Conservation (phyloP, 2,113 vertebrate species). For the Myodes glareolus region DNA sequence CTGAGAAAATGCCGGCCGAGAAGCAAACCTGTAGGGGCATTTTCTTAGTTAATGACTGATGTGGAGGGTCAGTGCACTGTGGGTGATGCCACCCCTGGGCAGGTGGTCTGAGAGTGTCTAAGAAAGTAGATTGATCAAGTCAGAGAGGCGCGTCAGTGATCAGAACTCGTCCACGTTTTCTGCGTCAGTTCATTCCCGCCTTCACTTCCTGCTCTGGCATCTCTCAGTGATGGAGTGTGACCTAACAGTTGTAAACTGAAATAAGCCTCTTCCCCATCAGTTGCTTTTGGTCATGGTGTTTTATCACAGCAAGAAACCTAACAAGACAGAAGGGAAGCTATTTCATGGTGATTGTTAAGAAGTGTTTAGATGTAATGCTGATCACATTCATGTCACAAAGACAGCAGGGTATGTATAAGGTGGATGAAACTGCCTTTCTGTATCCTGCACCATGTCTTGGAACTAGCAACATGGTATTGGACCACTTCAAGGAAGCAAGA, state of each 20-base stretch:
- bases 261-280: not conserved
- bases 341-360: not conserved
- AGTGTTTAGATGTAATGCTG: not conserved
- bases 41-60: not conserved
- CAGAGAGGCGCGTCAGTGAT: not conserved
- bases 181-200: not conserved
- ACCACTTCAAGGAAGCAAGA: not conserved
- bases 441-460: not conserved
- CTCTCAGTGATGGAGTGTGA: not conserved
- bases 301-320: not conserved
- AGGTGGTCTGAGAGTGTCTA: not conserved
- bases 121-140: not conserved
- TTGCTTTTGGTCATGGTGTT: not conserved
- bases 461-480: not conserved
- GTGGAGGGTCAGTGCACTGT: not conserved
- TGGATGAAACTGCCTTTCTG: not conserved
- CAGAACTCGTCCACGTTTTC: not conserved
- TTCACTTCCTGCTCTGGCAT: not conserved
- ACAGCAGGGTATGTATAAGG: not conserved
- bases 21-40: not conserved
- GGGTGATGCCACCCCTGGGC: not conserved
- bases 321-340: not conserved
- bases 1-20: not conserved
- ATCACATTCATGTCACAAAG: accelerated
- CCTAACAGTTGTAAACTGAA: not conserved